Base-by-base conservation (phyloP, 2,888 invertebrate species). In the Apodemia mormo region DNA sequence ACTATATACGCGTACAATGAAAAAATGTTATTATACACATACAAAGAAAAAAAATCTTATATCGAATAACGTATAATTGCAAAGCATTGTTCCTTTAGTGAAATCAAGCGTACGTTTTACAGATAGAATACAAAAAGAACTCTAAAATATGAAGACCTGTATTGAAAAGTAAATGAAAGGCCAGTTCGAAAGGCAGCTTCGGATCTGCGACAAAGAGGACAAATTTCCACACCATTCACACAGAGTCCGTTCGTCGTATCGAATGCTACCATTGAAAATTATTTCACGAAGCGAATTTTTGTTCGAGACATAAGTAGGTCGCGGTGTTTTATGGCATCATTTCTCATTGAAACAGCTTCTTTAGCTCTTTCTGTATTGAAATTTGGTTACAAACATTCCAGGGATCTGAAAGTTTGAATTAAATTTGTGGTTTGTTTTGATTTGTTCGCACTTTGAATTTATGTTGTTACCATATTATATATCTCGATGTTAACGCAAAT, bases 261-360 rank as follows among this genome's bases (percentile, higher is more conserved):
- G 79, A 78, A 76, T 78, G 78, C 70, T 73, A 75, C 79, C 82
- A 85, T 86, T 85, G 84, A 86, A 85, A 88, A 87, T 88, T 83
- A 87, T 88, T 87, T 85, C 82, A 82, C 80, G 73, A 78, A 81
- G 82, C 80, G 81, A 83, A 81, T 82, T 80, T 83, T 87, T 89
- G 88, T 78, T 75, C 68, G 71, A 75, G 87, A 89, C 89, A 79
- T 85, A 89, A 88, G 80, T 89, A 83, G 90, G 90, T 85, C 89
- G 82, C 78, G 79, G 77, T 85, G 81, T 83, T 89, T 89, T 85
- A 87, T 83, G 77, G 80, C 76, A 75, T 79, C 79, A 76, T 76
- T 79, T 80, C 79, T 78, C 78, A 79, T 76, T 77, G 73, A 72
- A 75, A 70, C 68, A 69, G 74, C 73, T 76, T 77, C 68, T 72